Conservation (phyloP, 53 echinoderm and acorn worm species). For the Astropecten irregularis region DNA sequence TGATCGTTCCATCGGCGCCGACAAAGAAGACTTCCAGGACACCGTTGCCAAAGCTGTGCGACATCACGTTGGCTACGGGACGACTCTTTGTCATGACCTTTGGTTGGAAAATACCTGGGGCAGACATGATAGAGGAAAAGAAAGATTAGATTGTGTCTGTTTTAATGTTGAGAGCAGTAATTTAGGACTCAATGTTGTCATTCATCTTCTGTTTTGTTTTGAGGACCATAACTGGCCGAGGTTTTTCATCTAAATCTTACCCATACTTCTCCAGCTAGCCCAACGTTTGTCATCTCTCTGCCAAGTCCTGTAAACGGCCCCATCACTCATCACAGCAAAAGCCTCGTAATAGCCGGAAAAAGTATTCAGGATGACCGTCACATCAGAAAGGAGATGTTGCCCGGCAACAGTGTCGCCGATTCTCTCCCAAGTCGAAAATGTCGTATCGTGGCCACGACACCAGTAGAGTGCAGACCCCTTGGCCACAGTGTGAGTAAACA, state of each 20-base stretch:
- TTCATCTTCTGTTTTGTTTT: too few relatives aligned
- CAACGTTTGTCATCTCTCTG: slow-evolving; percentile 66
- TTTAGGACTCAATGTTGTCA: too few relatives aligned
- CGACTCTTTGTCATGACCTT: slow-evolving; percentile 4
- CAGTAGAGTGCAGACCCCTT: slow-evolving; percentile 38
- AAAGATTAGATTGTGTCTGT: neutral
- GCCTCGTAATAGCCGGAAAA: slow-evolving; percentile 71
- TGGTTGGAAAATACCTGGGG: slow-evolving; percentile 15
- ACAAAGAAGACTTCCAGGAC: slow-evolving; percentile 59
- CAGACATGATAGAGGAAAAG: neutral
- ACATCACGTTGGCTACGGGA: slow-evolving; percentile 64
- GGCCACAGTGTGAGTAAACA: slow-evolving; percentile 64
- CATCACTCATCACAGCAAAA: slow-evolving; percentile 61
- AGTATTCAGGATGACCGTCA: slow-evolving; percentile 59
- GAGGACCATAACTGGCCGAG: too few relatives aligned
- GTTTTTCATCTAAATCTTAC: too few relatives aligned
- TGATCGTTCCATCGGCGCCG: slow-evolving; percentile 63
- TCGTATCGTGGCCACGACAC: slow-evolving; percentile 23
- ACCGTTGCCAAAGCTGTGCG: slow-evolving; percentile 69
- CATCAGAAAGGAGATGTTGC: slow-evolving; percentile 55
- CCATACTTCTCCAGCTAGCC: slow-evolving; percentile 65
- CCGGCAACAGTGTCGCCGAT: slow-evolving; percentile 37
- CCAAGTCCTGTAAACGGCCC: slow-evolving; percentile 68
- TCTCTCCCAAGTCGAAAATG: slow-evolving; percentile 27
- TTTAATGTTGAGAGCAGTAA: too few relatives aligned